A percentile compares a stretch with the other conserved stretches of the same genome.
Conservation (phyloP, 2,797 vertebrate species). For the Xiphorhynchus erythropygius region DNA sequence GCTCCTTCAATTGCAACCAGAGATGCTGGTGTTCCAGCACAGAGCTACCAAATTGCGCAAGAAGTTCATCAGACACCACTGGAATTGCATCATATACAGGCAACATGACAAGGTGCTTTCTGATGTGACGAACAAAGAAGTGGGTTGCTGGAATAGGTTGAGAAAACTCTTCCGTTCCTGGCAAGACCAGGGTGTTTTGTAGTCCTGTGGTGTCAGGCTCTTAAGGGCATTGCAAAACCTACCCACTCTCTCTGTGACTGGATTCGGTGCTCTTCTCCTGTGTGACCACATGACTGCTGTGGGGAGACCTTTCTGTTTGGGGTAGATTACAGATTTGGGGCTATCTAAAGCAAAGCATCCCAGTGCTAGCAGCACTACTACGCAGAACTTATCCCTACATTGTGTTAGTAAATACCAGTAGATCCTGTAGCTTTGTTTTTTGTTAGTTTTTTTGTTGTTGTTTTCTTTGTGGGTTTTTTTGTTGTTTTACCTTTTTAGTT, state of each 20-base stretch:
- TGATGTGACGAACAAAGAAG: neutral
- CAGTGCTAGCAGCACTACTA: neutral
- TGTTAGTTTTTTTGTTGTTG: neutral
- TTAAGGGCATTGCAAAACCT: neutral
- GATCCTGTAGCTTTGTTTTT: neutral
- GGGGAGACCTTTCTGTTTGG: neutral
- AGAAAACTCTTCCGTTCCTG: neutral
- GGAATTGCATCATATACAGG: neutral
- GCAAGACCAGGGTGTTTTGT: neutral
- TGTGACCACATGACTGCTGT: neutral
- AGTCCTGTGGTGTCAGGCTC: neutral
- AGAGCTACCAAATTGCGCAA: neutral
- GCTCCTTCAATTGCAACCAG: neutral
- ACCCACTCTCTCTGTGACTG: accelerated
- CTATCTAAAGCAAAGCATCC: neutral
- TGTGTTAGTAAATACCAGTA: neutral
- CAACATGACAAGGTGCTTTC: neutral
- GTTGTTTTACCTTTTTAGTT: neutral
- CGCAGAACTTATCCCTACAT: neutral
- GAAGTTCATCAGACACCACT: accelerated
- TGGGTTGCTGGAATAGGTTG: neutral
- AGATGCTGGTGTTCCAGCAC: neutral
- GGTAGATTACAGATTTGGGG: neutral
- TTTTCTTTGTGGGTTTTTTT: neutral
- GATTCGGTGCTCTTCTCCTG: neutral